Evolutionary conservation across 2,888 invertebrate genomes (phyloP).

Genomic region (Acrobasis suavella): DNA sequence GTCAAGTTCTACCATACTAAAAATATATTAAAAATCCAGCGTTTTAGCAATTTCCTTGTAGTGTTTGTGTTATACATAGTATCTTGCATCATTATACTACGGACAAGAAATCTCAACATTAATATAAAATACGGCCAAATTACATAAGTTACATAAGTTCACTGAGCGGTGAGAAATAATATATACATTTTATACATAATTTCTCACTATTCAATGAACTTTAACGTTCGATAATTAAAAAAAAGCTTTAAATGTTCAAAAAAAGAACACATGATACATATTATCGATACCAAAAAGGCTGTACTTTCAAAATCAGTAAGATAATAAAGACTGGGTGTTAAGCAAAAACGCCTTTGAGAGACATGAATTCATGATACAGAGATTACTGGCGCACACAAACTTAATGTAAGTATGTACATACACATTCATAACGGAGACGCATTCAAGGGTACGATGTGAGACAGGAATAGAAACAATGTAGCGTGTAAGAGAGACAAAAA

Average conservation of each 20-base stretch:
- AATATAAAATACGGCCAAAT: not conserved
- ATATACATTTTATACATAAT: slow-evolving; percentile 4
- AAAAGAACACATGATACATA: not conserved
- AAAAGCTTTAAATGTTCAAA: not conserved
- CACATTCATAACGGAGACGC: slow-evolving; percentile 63
- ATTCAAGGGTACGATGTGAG: slow-evolving; percentile 70
- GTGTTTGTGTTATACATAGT: no score
- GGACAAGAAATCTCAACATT: no score
- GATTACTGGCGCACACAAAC: slow-evolving; percentile 47
- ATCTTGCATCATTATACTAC: no score
- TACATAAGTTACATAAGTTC: not conserved
- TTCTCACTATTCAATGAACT: slow-evolving; percentile 9
- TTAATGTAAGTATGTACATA: slow-evolving; percentile 53
- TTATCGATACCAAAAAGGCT: not conserved
- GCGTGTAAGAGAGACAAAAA: slow-evolving; percentile 53
- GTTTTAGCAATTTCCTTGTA: no score
- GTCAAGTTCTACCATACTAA: no score
- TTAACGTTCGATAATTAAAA: not conserved
- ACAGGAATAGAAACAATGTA: slow-evolving; percentile 56
- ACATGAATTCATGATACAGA: slow-evolving; percentile 48
- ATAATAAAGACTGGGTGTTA: not conserved
- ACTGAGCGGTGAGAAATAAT: no score
- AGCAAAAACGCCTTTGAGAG: slow-evolving; percentile 28
- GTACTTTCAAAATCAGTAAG: not conserved
- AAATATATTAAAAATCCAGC: no score